These are phyloP conservation scores for Pyrrhosoma nymphula DNA, from an alignment of 2,888 invertebrate genomes.

Conservation along the genomic window DNA sequence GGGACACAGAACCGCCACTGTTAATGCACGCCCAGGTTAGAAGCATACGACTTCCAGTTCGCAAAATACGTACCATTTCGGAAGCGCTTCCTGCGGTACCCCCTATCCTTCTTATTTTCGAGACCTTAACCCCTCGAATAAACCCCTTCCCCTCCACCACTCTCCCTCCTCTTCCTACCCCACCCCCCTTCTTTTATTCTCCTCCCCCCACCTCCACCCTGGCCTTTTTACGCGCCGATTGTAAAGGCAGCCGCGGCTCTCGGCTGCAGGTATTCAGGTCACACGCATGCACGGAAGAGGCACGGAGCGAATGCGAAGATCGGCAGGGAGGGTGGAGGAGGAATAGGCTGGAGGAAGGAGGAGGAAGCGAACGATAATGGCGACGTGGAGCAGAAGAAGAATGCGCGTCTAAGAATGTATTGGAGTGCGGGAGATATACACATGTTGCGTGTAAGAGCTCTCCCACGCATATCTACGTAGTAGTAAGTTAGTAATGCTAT, in stretches of 20 bases:
- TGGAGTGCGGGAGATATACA: no score
- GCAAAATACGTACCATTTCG: no score
- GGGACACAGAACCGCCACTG: no score
- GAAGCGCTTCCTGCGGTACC: no score
- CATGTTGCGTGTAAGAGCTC: no score
- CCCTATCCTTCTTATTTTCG: no score
- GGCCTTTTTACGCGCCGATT: slow-evolving; percentile 48
- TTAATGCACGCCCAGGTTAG: no score
- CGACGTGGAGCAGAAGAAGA: no score
- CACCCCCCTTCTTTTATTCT: neutral
- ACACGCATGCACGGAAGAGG: slow-evolving; percentile 48
- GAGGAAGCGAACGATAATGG: neutral
- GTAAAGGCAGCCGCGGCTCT: slow-evolving; percentile 13
- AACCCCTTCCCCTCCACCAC: neutral
- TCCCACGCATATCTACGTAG: no score
- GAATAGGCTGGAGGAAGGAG: neutral
- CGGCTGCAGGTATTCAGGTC: slow-evolving; percentile 38
- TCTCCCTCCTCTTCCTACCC: neutral
- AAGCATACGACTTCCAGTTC: no score
- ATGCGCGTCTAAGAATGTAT: no score
- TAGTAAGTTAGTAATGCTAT: no score
- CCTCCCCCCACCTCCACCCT: neutral
- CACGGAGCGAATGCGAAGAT: slow-evolving; percentile 20
- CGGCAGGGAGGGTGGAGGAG: neutral
- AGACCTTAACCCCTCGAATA: neutral